A percentile compares a stretch with the other conserved stretches of the same genome.
Evolutionary conservation across 2,113 vertebrate species (phyloP).

Genomic region (Hoplias malabaricus): DNA sequence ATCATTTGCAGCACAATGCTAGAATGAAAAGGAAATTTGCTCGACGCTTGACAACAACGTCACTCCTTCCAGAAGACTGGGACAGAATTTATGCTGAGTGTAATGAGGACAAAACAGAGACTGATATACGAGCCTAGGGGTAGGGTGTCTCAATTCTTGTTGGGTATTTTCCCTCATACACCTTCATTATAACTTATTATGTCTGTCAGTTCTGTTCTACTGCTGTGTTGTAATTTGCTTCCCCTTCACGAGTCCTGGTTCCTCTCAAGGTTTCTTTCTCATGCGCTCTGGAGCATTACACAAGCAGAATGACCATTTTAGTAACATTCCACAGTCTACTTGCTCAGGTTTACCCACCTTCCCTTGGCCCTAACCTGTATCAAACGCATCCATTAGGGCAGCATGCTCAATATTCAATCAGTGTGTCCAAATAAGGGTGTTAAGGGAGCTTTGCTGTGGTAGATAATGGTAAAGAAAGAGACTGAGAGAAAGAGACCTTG

Average conservation of each 20-base stretch:
- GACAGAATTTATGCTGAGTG: background rate
- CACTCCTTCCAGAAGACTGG: constrained; percentile 5
- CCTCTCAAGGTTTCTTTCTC: no score
- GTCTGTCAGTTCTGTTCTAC: no score
- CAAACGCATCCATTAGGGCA: background rate
- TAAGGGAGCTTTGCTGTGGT: background rate
- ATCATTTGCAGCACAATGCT: constrained; percentile 48
- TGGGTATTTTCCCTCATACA: no score
- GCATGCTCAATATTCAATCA: background rate
- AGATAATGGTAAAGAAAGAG: background rate
- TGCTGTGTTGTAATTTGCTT: no score
- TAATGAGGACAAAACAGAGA: constrained; percentile 40
- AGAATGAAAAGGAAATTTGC: constrained; percentile 41
- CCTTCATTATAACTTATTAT: no score
- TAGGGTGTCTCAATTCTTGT: no score
- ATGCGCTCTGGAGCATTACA: no score
- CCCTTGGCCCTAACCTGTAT: background rate
- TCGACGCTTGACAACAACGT: constrained; percentile 30
- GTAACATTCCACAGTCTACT: background rate
- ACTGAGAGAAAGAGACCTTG: background rate
- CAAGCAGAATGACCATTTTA: background rate
- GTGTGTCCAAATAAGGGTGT: background rate
- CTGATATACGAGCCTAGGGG: background rate
- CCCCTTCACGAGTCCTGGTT: no score
- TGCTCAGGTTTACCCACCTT: background rate